Percentiles rank a stretch among this genome's conserved stretches.
These are phyloP conservation scores for Eurypyga helias DNA, from an alignment of 2,113 vertebrate genomes.

Conservation along the genomic window DNA sequence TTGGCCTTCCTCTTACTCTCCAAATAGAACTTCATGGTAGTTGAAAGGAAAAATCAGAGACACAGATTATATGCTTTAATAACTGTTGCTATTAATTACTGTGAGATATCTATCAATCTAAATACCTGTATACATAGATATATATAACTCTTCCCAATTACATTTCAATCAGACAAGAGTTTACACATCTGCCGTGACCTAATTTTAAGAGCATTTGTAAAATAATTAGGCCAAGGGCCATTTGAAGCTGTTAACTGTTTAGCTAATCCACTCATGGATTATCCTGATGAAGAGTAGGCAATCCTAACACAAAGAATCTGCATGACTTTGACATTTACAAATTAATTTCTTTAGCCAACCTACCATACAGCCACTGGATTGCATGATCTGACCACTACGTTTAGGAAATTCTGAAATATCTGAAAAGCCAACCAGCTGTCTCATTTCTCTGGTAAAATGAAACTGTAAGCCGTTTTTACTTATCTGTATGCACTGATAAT, in stretches of 20 bases:
- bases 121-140: not conserved
- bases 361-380: not conserved
- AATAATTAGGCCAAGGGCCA: slow-evolving; percentile 30
- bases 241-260: slow-evolving; percentile 15
- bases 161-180: not conserved
- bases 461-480: not conserved
- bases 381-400: not conserved
- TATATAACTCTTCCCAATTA: not conserved
- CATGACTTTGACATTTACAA: not conserved
- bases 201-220: slow-evolving; percentile 12
- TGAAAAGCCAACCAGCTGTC: not conserved
- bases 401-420: not conserved
- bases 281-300: not conserved
- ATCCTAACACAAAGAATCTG: not conserved
- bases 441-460: not conserved
- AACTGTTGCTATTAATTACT: not conserved
- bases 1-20: not conserved
- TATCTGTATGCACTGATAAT: not conserved
- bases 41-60: not conserved
- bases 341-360: not conserved
- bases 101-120: not conserved
- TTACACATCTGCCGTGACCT: not conserved
- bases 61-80: not conserved
- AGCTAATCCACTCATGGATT: slow-evolving; percentile 34
- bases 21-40: not conserved